Evolutionary conservation across 2,888 invertebrate species (phyloP).

Genomic region (Cosmopolites sordidus): DNA sequence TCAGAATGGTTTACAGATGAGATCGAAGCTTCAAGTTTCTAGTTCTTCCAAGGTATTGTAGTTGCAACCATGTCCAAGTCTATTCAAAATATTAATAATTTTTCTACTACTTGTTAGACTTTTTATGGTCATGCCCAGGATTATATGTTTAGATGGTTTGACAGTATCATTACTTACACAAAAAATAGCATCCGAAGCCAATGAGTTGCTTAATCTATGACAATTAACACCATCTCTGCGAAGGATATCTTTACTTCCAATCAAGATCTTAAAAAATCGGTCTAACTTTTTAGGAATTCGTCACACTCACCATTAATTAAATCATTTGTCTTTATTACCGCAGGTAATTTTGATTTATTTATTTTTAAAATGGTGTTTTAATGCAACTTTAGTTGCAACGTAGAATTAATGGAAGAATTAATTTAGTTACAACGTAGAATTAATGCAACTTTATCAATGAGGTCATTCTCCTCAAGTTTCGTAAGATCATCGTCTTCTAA

Average conservation of each 20-base stretch:
- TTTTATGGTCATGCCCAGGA: slow-evolving; percentile 11
- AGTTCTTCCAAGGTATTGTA: slow-evolving; percentile 12
- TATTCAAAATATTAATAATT: slow-evolving; percentile 11
- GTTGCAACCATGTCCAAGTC: slow-evolving; percentile 16
- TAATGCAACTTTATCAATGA: too few species aligned
- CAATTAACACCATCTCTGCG: slow-evolving; percentile 12
- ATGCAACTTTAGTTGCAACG: too few species aligned
- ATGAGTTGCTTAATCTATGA: slow-evolving; percentile 8
- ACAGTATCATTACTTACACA: slow-evolving; percentile 4
- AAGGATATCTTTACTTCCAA: slow-evolving; percentile 12
- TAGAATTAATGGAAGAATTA: too few species aligned
- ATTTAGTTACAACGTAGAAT: too few species aligned
- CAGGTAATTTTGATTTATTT: too few species aligned
- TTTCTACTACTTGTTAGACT: slow-evolving; percentile 16
- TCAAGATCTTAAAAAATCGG: slow-evolving; percentile 16
- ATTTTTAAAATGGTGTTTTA: too few species aligned
- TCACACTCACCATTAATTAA: neutral
- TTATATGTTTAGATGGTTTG: slow-evolving; percentile 8
- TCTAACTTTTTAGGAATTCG: slow-evolving; percentile 15
- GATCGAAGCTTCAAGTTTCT: slow-evolving; percentile 15
- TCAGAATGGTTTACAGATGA: slow-evolving; percentile 6
- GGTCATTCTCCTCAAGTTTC: too few species aligned
- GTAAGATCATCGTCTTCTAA: too few species aligned
- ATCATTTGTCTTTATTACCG: too few species aligned
- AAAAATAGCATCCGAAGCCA: slow-evolving; percentile 7